Evolutionary conservation across 2,888 invertebrate species (phyloP), one percentile per base, ranked within the genome.

Genomic region (Ectobius pallidus): DNA sequence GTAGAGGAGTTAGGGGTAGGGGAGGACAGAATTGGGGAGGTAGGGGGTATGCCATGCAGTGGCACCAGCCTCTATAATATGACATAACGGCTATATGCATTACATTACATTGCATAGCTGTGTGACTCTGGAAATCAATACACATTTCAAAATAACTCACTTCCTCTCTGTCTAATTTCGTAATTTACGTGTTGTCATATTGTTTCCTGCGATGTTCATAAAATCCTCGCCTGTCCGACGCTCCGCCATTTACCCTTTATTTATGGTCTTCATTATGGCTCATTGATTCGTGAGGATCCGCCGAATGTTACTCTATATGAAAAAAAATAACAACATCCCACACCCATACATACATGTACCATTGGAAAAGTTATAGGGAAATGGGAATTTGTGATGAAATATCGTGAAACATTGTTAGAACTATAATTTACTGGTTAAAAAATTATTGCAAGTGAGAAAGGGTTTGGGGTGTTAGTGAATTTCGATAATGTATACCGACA

Each of bases 181-280:
- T 79, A 79, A 79, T 78, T 79, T 78, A 79, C 79, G 79, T 78
- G 78, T 78, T 79, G 79, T 80, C 80, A 80, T 80, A 80, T 80
- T 80, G 79, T 79, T 80, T 80, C 80, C 79, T 79, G 79, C 62
- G 71, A 78, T 79, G 79, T 80, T 79, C 78, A 79, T 78, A 79
- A 79, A 79, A 79, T 78, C 79, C 79, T 78, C 79, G 79, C 78
- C 79, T 79, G 79, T 79, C 80, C 78, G 78, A 78, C 77, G 77
- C 71, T 76, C 73, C 78, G 75, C 77, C 76, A 76, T 77, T 78
- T 76, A 76, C 77, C 78, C 79, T 81, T 81, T 81, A 82, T 82
- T 82, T 82, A 82, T 81, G 80, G 79, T 80, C 78, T 79, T 81
- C 82, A 82, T 81, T 81, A 82, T 81, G 81, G 81, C 79, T 80